Percentiles rank a stretch among this genome's conserved stretches.
Conservation (phyloP, 1,140 invertebrate species). For the Drosophila ironensis region DNA sequence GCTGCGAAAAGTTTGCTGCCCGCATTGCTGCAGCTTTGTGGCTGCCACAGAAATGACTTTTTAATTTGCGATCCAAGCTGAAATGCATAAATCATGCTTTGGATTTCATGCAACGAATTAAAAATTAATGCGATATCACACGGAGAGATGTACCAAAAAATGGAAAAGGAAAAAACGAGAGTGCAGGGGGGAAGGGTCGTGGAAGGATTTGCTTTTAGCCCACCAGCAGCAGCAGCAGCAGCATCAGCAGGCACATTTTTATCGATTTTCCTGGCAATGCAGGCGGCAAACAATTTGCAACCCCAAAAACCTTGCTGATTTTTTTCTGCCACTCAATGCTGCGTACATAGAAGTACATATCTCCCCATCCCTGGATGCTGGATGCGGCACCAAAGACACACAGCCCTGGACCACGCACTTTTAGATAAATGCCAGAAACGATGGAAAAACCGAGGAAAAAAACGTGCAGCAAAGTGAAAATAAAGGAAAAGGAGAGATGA, state of each 20-base stretch:
- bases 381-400: background rate
- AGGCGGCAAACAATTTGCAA: constrained; percentile 68
- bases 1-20: constrained; percentile 38
- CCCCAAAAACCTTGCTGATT: constrained; percentile 60
- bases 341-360: too few species aligned
- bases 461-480: constrained; percentile 3
- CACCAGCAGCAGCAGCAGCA: background rate
- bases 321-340: constrained; percentile 25
- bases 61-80: constrained; percentile 54
- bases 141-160: constrained; percentile 11
- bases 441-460: constrained; percentile 58
- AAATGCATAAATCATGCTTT: constrained; percentile 62
- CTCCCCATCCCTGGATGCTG: background rate
- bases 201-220: too few species aligned
- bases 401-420: constrained; percentile 57
- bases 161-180: constrained; percentile 11
- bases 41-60: constrained; percentile 47
- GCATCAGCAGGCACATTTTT: constrained; percentile 68
- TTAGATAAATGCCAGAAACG: constrained; percentile 59
- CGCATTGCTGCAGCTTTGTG: background rate
- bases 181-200: background rate
- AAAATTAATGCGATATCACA: constrained; percentile 65
- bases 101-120: constrained; percentile 56
- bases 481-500: background rate
- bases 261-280: constrained; percentile 72